These are phyloP conservation scores for Hypolimnas misippus DNA, from an alignment of 2,888 invertebrate genomes.

Conservation along the genomic window DNA sequence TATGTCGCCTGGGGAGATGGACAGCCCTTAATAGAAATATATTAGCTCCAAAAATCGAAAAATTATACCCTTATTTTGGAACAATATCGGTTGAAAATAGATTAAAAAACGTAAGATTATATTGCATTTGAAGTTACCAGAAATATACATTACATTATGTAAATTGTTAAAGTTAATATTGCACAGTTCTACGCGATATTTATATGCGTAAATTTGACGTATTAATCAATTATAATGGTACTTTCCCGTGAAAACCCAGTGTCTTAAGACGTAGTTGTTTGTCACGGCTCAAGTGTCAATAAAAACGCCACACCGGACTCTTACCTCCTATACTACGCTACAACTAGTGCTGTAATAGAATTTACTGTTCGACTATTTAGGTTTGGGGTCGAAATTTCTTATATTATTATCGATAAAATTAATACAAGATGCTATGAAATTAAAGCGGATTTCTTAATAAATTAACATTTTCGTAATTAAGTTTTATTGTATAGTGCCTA, in stretches of 20 bases:
- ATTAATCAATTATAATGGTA: slow-evolving; percentile 9
- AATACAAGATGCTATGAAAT: neutral
- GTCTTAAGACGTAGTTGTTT: slow-evolving; percentile 61
- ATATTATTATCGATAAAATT: slow-evolving; percentile 34
- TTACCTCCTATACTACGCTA: slow-evolving; percentile 66
- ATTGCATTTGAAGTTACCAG: neutral
- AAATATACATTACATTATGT: neutral
- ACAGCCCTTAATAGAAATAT: slow-evolving; percentile 79
- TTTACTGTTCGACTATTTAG: slow-evolving; percentile 13
- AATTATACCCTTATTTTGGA: slow-evolving; percentile 54
- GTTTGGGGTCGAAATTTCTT: neutral
- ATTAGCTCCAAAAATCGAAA: slow-evolving; percentile 66
- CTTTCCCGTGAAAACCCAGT: slow-evolving; percentile 11
- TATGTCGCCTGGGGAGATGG: slow-evolving; percentile 67
- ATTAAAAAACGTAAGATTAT: slow-evolving; percentile 30
- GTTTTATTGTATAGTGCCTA: no score
- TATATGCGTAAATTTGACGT: neutral
- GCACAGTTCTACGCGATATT: neutral
- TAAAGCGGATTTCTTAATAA: no score
- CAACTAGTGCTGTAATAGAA: slow-evolving; percentile 51
- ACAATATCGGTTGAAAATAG: slow-evolving; percentile 24
- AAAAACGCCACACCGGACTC: slow-evolving; percentile 83
- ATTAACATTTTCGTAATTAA: no score
- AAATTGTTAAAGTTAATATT: neutral
- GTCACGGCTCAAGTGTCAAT: slow-evolving; percentile 83